Percentiles rank a stretch among this genome's conserved stretches.
Conservation (phyloP, 2,888 invertebrate species). For the Petrolisthes cinctipes region DNA sequence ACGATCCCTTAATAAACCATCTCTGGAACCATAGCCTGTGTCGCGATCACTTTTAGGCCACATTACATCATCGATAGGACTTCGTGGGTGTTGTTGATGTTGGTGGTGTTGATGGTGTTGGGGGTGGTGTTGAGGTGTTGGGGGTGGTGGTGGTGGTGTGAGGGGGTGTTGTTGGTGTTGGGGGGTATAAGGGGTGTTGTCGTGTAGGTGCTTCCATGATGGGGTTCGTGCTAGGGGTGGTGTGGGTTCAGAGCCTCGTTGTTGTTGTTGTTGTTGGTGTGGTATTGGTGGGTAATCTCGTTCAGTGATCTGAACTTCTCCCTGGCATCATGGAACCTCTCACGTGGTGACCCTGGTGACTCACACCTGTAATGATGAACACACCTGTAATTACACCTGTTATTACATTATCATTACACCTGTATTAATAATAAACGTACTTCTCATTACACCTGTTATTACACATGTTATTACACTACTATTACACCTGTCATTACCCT, state of each 20-base stretch:
- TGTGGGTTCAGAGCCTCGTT: constrained; percentile 13
- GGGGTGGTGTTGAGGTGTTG: too few relatives aligned
- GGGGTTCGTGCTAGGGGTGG: constrained; percentile 16
- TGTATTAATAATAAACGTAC: neutral
- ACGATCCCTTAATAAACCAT: constrained; percentile 52
- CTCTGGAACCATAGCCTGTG: constrained; percentile 61
- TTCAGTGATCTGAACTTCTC: constrained; percentile 85
- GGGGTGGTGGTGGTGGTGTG: neutral
- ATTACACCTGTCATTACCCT: too few relatives aligned
- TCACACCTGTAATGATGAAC: constrained; percentile 44
- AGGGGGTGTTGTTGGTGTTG: neutral
- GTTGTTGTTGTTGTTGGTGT: neutral
- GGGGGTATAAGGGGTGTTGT: constrained; percentile 20
- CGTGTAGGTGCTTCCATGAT: constrained; percentile 34
- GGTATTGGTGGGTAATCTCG: constrained; percentile 72
- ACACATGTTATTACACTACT: too few relatives aligned
- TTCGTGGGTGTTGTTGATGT: neutral
- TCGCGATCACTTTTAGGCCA: constrained; percentile 62
- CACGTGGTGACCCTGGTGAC: constrained; percentile 75
- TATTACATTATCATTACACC: neutral
- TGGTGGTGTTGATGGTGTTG: neutral
- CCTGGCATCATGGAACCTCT: constrained; percentile 87
- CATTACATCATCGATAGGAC: constrained; percentile 44
- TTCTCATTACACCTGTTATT: neutral
- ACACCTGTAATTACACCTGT: neutral